These are phyloP conservation scores for Eustalomyia histrio DNA, from an alignment of 2,888 invertebrate genomes.

Conservation along the genomic window DNA sequence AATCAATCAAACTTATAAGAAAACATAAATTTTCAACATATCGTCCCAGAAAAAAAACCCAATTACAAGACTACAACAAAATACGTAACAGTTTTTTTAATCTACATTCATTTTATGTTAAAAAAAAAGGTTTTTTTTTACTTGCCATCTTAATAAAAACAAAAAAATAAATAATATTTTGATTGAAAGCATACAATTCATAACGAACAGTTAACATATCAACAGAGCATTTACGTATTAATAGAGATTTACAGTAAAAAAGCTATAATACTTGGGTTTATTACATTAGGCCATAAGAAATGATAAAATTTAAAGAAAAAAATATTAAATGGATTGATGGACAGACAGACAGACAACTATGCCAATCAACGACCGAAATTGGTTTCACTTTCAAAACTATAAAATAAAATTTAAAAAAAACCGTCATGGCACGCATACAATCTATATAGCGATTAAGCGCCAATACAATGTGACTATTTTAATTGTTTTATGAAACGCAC, in stretches of 20 bases:
- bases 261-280: conserved; percentile 11
- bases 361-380: conserved; percentile 25
- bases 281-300: conserved; percentile 16
- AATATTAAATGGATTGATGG: conserved; percentile 17
- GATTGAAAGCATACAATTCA: conserved; percentile 29
- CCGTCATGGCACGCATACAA: conserved; percentile 16
- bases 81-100: not conserved
- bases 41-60: not conserved
- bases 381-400: conserved; percentile 20
- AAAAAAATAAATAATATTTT: conserved; percentile 29
- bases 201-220: conserved; percentile 16
- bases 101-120: not conserved
- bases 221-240: conserved; percentile 32
- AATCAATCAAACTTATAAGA: not conserved
- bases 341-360: conserved; percentile 20
- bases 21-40: not conserved
- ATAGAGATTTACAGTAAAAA: conserved; percentile 25
- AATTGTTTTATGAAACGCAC: conserved; percentile 36
- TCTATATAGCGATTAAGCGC: not conserved
- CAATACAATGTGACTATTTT: conserved; percentile 3
- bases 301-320: not conserved
- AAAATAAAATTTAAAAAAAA: not conserved
- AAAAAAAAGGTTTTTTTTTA: not conserved
- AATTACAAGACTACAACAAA: not conserved
- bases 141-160: not conserved